Conservation (phyloP, 2,797 vertebrate species). For the Alectoris magna region DNA sequence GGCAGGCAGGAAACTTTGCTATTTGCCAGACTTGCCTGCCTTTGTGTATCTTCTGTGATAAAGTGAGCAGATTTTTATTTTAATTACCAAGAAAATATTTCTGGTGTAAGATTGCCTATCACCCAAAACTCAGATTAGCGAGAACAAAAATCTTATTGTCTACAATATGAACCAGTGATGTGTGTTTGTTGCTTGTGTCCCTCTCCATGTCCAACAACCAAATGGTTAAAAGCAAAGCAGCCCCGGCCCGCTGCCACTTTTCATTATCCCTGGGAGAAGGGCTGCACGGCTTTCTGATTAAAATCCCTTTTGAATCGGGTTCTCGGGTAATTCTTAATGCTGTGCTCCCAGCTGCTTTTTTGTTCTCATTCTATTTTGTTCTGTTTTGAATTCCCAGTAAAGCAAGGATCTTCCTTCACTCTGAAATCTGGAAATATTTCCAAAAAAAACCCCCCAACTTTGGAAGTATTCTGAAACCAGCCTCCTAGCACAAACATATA, state of each 20-base stretch:
- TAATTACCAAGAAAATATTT: no score
- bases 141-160: neutral
- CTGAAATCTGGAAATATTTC: neutral
- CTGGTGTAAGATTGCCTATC: no score
- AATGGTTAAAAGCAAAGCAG: constrained; percentile 4
- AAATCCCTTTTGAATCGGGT: constrained; percentile 18
- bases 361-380: neutral
- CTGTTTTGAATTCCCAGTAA: neutral
- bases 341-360: neutral
- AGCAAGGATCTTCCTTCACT: neutral
- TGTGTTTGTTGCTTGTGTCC: neutral
- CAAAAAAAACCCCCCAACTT: neutral
- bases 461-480: neutral
- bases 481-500: neutral
- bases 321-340: constrained; percentile 14
- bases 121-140: no score
- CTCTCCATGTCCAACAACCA: neutral
- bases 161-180: neutral
- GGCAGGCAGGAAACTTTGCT: no score
- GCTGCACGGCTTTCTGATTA: constrained; percentile 14
- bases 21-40: no score
- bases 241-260: neutral
- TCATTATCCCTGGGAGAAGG: constrained; percentile 24
- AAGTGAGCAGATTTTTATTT: no score
- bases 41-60: no score